These are phyloP conservation scores for Pseudobourletiella spinata DNA, from an alignment of 1,140 invertebrate species.

Conservation along the genomic window DNA sequence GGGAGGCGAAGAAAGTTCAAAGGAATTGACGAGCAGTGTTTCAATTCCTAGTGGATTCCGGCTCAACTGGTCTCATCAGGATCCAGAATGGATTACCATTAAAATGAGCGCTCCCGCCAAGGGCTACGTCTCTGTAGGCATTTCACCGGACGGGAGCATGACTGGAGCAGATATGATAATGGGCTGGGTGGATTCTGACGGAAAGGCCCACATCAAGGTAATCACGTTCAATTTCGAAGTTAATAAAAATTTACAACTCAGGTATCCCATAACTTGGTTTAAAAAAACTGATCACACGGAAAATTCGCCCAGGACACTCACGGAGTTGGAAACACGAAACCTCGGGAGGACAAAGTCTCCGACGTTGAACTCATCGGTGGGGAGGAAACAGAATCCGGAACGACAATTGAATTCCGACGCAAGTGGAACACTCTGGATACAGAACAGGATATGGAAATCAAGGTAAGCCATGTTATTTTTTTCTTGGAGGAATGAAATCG, in stretches of 20 bases:
- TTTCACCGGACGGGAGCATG: slow-evolving; percentile 62
- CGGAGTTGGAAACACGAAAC: slow-evolving; percentile 53
- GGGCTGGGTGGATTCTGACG: slow-evolving; percentile 64
- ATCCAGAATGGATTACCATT: slow-evolving; percentile 19
- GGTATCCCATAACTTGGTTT: background rate
- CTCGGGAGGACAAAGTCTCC: slow-evolving; percentile 62
- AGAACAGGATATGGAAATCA: no score
- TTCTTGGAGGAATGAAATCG: no score
- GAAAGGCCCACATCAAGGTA: slow-evolving; percentile 56
- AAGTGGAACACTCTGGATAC: slow-evolving; percentile 71
- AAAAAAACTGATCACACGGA: background rate
- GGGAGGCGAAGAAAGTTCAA: no score
- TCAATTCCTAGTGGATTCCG: background rate
- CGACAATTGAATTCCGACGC: slow-evolving; percentile 61
- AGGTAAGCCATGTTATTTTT: no score
- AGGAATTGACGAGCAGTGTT: slow-evolving; percentile 9
- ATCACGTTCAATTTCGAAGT: slow-evolving; percentile 34
- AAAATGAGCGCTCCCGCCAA: slow-evolving; percentile 48
- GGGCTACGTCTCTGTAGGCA: slow-evolving; percentile 65
- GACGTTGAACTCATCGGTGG: slow-evolving; percentile 61
- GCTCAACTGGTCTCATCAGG: slow-evolving; percentile 10
- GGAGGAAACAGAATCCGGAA: slow-evolving; percentile 66
- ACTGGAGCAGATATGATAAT: slow-evolving; percentile 67
- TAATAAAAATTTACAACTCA: background rate
- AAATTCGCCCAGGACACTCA: slow-evolving; percentile 58